Percentiles rank a stretch among this genome's conserved stretches.
These are phyloP conservation scores for Eudemis profundana DNA, from an alignment of 2,888 invertebrate species.

Conservation along the genomic window DNA sequence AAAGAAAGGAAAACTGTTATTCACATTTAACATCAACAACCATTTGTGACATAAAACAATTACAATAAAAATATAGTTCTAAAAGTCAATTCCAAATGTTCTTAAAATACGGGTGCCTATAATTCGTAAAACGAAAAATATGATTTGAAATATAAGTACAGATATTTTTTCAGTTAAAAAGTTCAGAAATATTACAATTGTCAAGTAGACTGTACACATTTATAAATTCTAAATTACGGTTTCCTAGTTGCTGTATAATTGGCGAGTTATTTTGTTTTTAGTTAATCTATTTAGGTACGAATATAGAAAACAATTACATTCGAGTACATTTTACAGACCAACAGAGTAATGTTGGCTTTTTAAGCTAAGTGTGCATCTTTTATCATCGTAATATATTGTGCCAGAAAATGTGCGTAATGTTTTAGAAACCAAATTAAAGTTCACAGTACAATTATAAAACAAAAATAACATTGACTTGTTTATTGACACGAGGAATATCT, in stretches of 20 bases:
- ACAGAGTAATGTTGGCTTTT: conserved; percentile 13
- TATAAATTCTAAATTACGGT: conserved; percentile 32
- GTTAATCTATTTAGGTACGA: conserved; percentile 12
- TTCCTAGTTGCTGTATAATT: conserved; percentile 30
- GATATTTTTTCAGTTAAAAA: conserved; percentile 27
- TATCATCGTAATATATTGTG: conserved; percentile 21
- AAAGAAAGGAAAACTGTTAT: not conserved
- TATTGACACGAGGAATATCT: conserved; percentile 21
- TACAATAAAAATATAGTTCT: conserved; percentile 9
- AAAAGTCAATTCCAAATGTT: conserved; percentile 37
- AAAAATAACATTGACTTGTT: conserved; percentile 26
- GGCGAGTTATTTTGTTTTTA: conserved; percentile 23
- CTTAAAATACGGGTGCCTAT: conserved; percentile 30
- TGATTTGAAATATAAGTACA: conserved; percentile 23
- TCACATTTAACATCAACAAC: not conserved
- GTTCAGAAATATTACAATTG: conserved; percentile 32
- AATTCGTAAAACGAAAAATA: conserved; percentile 20
- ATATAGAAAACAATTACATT: conserved; percentile 13
- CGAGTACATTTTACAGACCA: conserved; percentile 16
- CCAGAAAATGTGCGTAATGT: conserved; percentile 33
- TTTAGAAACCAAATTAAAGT: conserved; percentile 18
- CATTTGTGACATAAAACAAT: not conserved
- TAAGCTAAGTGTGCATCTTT: conserved; percentile 36
- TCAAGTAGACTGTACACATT: conserved; percentile 29
- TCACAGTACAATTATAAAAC: not conserved